These are phyloP conservation scores for Capromys pilorides DNA, from an alignment of 2,797 vertebrate species.

Conservation along the genomic window DNA sequence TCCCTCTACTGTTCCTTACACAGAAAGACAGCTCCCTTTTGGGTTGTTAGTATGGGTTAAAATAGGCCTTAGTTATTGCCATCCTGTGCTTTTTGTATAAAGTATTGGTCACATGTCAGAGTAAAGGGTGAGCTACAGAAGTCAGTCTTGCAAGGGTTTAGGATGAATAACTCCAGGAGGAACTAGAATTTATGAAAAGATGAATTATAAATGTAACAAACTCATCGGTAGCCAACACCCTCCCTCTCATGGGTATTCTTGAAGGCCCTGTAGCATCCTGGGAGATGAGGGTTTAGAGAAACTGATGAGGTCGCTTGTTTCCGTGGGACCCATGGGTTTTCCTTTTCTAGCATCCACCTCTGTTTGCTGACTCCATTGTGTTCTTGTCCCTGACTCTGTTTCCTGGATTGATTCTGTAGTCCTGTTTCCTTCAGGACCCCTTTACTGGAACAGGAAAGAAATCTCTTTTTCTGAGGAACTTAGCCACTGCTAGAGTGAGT, in stretches of 20 bases:
- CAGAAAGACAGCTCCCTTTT: background rate
- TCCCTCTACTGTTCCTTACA: background rate
- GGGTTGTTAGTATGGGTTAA: background rate
- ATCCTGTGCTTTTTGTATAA: background rate
- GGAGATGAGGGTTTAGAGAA: background rate
- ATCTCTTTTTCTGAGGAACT: background rate
- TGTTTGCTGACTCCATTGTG: slow-evolving; percentile 17
- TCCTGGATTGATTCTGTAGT: background rate
- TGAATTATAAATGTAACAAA: background rate
- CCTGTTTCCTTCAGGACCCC: background rate
- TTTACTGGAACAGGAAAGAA: background rate
- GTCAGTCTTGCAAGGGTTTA: background rate
- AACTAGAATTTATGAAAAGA: background rate
- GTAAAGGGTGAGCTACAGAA: background rate
- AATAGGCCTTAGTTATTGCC: background rate
- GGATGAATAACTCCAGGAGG: background rate
- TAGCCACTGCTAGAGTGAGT: background rate
- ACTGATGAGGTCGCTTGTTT: background rate
- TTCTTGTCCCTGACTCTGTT: background rate
- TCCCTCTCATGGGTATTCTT: background rate
- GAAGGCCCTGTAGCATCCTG: background rate
- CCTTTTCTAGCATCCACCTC: background rate
- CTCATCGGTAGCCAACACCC: background rate
- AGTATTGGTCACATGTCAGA: background rate
- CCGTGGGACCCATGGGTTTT: background rate